Evolutionary conservation across 2,888 invertebrate species (phyloP).

Genomic region (Cephus rjabovi): DNA sequence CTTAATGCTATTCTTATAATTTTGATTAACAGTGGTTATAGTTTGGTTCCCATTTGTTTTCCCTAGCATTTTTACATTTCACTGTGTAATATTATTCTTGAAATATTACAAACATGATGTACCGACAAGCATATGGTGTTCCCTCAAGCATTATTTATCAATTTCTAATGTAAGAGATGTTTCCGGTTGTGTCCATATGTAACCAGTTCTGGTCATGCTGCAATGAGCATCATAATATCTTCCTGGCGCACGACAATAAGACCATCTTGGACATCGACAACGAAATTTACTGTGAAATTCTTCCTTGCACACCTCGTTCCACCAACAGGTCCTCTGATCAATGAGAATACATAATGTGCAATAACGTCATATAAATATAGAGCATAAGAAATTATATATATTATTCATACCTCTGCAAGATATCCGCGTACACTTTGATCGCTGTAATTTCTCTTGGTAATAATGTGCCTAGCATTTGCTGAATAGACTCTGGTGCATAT

Average conservation of each 20-base stretch:
- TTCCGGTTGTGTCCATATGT: conserved; percentile 88
- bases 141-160: conserved; percentile 39
- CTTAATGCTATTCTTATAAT: background rate
- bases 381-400: background rate
- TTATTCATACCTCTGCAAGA: conserved; percentile 78
- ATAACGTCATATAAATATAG: background rate
- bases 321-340: conserved; percentile 89
- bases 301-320: conserved; percentile 94
- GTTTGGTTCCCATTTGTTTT: background rate
- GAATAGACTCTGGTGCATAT: conserved; percentile 34
- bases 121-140: background rate
- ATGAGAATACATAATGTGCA: background rate
- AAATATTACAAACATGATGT: background rate
- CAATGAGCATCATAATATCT: conserved; percentile 92
- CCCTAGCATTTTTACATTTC: background rate
- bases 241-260: conserved; percentile 88
- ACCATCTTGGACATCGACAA: conserved; percentile 90
- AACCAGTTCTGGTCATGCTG: conserved; percentile 90
- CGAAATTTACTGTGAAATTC: conserved; percentile 89
- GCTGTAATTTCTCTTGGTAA: conserved; percentile 78
- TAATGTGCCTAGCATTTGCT: conserved; percentile 43
- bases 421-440: conserved; percentile 86
- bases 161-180: conserved; percentile 55
- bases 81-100: background rate
- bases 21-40: background rate